Conservation (phyloP, 2,797 vertebrate genomes). For the Notoglanidium macrostoma region DNA sequence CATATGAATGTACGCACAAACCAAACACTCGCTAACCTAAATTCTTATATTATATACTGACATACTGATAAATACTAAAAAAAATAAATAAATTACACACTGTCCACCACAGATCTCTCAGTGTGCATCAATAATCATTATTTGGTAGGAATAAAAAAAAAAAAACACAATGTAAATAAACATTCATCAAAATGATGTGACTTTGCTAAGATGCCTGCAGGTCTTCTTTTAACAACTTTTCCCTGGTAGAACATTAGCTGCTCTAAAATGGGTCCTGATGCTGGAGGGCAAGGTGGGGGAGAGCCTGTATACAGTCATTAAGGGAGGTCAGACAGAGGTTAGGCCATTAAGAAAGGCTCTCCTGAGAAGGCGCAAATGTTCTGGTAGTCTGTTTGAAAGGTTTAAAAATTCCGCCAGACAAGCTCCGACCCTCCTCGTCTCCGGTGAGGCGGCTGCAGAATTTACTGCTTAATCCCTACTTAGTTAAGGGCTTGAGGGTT, state of each 20-base stretch:
- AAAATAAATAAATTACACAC: background rate
- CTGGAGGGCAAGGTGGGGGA: conserved; percentile 24
- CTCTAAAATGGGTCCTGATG: conserved; percentile 10
- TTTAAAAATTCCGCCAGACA: conserved; percentile 25
- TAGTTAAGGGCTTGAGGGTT: conserved; percentile 22
- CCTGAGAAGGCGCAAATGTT: conserved; percentile 28
- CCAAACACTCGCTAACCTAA: background rate
- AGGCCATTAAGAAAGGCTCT: conserved; percentile 19
- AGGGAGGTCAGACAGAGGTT: conserved; percentile 42
- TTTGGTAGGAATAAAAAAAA: background rate
- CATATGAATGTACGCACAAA: background rate
- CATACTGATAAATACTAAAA: too few species aligned
- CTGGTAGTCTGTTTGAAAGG: conserved; percentile 5
- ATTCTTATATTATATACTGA: background rate
- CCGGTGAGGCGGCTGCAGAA: conserved; percentile 15
- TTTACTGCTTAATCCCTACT: conserved; percentile 38
- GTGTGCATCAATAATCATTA: background rate
- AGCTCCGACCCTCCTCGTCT: conserved; percentile 19
- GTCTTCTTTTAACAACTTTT: conserved; percentile 1
- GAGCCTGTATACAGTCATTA: background rate
- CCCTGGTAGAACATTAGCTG: background rate
- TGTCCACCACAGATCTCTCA: background rate
- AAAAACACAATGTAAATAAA: background rate
- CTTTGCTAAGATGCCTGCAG: background rate
- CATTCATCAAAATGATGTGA: background rate